These are phyloP conservation scores for Muntiacus muntjak DNA, from an alignment of 2,113 vertebrate species.

Conservation along the genomic window DNA sequence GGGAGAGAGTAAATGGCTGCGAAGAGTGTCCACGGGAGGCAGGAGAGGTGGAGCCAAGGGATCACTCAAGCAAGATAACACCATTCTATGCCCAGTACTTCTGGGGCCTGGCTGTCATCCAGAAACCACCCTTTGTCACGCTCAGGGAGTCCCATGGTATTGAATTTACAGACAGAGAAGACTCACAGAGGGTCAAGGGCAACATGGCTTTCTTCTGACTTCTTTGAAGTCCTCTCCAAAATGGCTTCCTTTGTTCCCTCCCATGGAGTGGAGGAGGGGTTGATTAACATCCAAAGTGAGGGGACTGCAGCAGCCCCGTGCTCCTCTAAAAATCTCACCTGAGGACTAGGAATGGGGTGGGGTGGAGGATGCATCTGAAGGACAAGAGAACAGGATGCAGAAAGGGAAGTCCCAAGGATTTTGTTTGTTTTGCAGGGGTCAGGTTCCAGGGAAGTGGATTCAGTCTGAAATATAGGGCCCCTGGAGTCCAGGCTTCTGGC, in stretches of 20 bases:
- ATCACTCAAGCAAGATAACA: not conserved
- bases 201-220: not conserved
- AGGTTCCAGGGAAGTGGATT: not conserved
- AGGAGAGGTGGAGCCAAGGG: not conserved
- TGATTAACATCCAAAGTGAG: not conserved
- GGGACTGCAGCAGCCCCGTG: not conserved
- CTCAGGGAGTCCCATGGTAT: not conserved
- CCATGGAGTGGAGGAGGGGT: not conserved
- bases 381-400: not conserved
- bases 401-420: not conserved
- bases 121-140: not conserved
- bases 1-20: not conserved
- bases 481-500: not conserved
- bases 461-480: not conserved
- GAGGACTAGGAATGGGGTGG: not conserved
- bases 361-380: not conserved
- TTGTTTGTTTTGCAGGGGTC: not conserved
- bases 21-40: not conserved
- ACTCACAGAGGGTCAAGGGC: not conserved
- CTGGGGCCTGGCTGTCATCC: not conserved
- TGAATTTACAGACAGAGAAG: not conserved
- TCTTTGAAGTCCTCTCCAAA: not conserved
- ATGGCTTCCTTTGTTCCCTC: not conserved
- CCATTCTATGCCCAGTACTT: not conserved
- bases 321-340: not conserved